A percentile compares a stretch with the other conserved stretches of the same genome.
phyloP scores from a whole-genome alignment of 2,888 invertebrate genomes.

The Sphaeridia pumilis region DNA sequence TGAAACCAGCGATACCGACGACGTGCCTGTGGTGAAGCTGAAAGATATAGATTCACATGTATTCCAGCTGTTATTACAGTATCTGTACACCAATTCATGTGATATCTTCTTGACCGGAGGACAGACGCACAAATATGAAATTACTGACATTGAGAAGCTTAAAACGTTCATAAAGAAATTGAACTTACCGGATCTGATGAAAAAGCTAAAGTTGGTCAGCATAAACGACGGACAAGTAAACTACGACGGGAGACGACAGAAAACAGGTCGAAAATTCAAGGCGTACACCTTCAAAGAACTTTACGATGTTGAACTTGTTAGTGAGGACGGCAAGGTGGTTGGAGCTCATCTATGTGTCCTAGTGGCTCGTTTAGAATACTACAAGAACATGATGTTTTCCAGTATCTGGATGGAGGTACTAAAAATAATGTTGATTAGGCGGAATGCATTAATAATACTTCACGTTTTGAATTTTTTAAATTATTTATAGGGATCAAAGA shows the following conservation, averaged over 20 bases:
- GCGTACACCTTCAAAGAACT: conserved; percentile 45
- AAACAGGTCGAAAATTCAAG: conserved; percentile 40
- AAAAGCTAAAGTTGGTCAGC: conserved; percentile 41
- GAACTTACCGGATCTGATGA: conserved; percentile 3
- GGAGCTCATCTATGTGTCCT: conserved; percentile 71
- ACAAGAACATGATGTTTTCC: conserved; percentile 63
- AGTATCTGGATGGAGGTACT: conserved; percentile 63
- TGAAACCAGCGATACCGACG: conserved; percentile 25
- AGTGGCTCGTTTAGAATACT: conserved; percentile 69
- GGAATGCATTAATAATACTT: background rate
- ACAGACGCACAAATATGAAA: conserved; percentile 37
- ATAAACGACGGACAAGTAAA: conserved; percentile 26
- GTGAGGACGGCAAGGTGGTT: conserved; percentile 42
- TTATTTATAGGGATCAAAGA: background rate
- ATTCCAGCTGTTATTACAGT: conserved; percentile 57
- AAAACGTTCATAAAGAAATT: conserved; percentile 7
- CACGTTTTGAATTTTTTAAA: background rate
- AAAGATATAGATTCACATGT: conserved; percentile 51
- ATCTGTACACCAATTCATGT: conserved; percentile 58
- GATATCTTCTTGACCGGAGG: conserved; percentile 49
- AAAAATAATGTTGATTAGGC: conserved; percentile 13
- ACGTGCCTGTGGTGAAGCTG: conserved; percentile 41
- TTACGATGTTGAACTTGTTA: conserved; percentile 52
- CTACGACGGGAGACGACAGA: background rate
- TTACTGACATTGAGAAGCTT: conserved; percentile 1